These are phyloP conservation scores for Plumapathes pennacea DNA, from an alignment of 92 coral and sea anemone genomes.

Conservation along the genomic window DNA sequence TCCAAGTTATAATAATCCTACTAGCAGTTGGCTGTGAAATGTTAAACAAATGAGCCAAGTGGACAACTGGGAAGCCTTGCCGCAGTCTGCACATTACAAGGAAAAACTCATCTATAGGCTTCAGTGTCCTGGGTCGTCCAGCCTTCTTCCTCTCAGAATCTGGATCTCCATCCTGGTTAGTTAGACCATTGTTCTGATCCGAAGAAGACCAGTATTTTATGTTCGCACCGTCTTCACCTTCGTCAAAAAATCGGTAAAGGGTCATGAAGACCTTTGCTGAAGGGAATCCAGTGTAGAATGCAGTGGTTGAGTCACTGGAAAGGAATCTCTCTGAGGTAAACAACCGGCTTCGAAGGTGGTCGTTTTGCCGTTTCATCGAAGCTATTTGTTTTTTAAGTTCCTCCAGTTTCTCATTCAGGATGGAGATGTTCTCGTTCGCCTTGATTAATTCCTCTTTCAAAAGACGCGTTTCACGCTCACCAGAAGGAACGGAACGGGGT, in stretches of 20 bases:
- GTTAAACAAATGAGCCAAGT: slow-evolving; percentile 35
- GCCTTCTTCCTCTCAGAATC: too few species aligned
- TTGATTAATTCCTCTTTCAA: too few species aligned
- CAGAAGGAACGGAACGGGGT: slow-evolving; percentile 25
- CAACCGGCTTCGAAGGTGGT: too few species aligned
- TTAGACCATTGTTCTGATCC: too few species aligned
- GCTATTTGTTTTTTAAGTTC: too few species aligned
- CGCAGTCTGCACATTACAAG: slow-evolving; percentile 32
- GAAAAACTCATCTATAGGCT: slow-evolving; percentile 25
- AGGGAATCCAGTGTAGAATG: slow-evolving; percentile 40
- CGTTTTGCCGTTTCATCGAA: too few species aligned
- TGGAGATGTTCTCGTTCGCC: too few species aligned
- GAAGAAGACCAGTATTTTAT: slow-evolving; percentile 34
- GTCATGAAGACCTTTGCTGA: slow-evolving; percentile 21
- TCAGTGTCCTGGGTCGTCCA: slow-evolving; percentile 34
- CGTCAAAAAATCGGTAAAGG: slow-evolving; percentile 6
- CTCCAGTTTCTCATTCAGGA: too few species aligned
- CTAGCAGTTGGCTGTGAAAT: slow-evolving; percentile 49
- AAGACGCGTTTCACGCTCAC: too few species aligned
- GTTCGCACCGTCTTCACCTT: slow-evolving; percentile 17
- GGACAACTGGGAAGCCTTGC: slow-evolving; percentile 37
- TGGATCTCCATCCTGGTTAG: slow-evolving; percentile 2
- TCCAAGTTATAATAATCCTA: slow-evolving; percentile 29
- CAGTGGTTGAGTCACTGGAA: too few species aligned
- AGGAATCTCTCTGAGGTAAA: too few species aligned